A percentile compares a stretch with the other conserved stretches of the same genome.
phyloP scores from a whole-genome alignment of 35 echinoderm and acorn worm genomes.

The Lytechinus variegatus region DNA sequence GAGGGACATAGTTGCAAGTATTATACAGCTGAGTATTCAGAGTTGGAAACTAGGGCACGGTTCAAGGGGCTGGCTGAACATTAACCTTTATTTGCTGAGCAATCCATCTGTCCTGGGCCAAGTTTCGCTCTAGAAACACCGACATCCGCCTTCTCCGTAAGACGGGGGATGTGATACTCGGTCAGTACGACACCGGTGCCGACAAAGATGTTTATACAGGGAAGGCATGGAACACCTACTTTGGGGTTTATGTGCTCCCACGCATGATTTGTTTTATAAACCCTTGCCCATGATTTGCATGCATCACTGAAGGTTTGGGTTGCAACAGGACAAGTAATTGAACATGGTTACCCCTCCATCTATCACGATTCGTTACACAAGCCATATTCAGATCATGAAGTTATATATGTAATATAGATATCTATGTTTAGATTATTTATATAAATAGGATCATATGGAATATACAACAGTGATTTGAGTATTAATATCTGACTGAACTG shows the following conservation, averaged over 20 bases:
- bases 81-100: conserved; percentile 34
- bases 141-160: not conserved
- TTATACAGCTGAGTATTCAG: not conserved
- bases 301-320: not conserved
- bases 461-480: too few relatives aligned
- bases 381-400: too few relatives aligned
- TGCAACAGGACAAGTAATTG: not conserved
- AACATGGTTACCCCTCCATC: not conserved
- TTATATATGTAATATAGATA: too few relatives aligned
- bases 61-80: conserved; percentile 35
- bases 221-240: not conserved
- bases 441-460: too few relatives aligned
- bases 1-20: not conserved
- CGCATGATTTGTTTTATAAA: not conserved
- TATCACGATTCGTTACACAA: not conserved
- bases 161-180: not conserved
- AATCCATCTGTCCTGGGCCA: not conserved
- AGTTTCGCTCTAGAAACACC: not conserved
- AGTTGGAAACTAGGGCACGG: conserved; percentile 17
- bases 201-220: conserved; percentile 3
- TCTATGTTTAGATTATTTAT: too few relatives aligned
- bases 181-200: not conserved
- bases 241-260: not conserved
- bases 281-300: not conserved
- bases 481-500: too few relatives aligned